Evolutionary conservation across 2,888 invertebrate genomes (phyloP).

Genomic region (Siphonodentalium dalli): DNA sequence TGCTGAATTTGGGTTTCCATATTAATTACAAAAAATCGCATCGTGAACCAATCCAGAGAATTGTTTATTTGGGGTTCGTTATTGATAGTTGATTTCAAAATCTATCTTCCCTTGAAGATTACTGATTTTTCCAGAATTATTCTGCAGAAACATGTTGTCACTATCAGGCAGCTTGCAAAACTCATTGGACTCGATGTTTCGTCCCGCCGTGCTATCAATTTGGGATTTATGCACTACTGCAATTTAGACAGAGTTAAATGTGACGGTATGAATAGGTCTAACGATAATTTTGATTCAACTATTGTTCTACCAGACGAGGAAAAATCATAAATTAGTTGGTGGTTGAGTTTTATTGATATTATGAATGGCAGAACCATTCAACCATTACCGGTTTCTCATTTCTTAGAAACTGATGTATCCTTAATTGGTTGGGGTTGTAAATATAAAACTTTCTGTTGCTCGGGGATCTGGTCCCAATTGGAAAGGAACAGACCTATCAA

Average conservation of each 20-base stretch:
- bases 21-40: background rate
- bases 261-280: background rate
- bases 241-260: slow-evolving; percentile 3
- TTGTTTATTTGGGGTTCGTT: slow-evolving; percentile 9
- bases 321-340: too few relatives aligned
- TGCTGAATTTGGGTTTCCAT: background rate
- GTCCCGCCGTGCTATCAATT: background rate
- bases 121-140: background rate
- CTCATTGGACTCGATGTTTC: slow-evolving; percentile 6
- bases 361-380: too few relatives aligned
- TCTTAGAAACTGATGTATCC: too few relatives aligned
- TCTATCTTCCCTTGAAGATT: background rate
- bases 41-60: background rate
- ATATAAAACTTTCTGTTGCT: too few relatives aligned
- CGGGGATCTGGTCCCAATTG: too few relatives aligned
- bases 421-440: too few relatives aligned
- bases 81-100: slow-evolving; percentile 2
- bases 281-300: slow-evolving; percentile 11
- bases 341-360: too few relatives aligned
- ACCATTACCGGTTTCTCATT: too few relatives aligned
- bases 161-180: slow-evolving; percentile 6
- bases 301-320: too few relatives aligned
- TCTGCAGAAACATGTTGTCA: background rate
- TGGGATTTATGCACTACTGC: slow-evolving; percentile 3
- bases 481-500: too few relatives aligned